Base-by-base conservation (phyloP, 2,113 vertebrate genomes). In the Lampris incognitus region DNA sequence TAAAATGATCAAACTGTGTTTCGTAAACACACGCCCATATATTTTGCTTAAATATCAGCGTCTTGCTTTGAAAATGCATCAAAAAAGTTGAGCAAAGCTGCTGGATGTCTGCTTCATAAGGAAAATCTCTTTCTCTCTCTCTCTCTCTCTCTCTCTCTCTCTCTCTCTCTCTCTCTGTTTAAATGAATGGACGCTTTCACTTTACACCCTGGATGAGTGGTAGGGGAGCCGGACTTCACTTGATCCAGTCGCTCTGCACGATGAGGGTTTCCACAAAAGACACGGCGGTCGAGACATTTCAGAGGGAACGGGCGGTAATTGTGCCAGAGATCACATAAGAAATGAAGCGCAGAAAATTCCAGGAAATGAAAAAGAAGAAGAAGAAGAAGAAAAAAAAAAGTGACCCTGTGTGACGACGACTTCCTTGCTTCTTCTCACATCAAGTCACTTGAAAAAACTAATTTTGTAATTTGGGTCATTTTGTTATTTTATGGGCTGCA, bases 181-280 rank as follows among this genome's bases (percentile, higher is more conserved):
- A 84, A 83, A 86, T 72, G 81, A 66, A 64, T 69, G 79, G 69
- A 81, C 79, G 76, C 75, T 86, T 77, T 78, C 86, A 79, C 79
- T 83, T 24, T 88, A 85, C 82, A 87, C 70, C 77, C 74, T 65
- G 72, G 87, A 87, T 87, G 50, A 71, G 73, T 77, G 79, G 81
- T 74, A 76, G 79, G 74, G 85, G 76, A 82, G 84, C 74, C 91
- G 81, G 58, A 90, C 90, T 90, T 91, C 75, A 87, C 83, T 87
- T 90, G 88, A 90, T 93, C 91, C 90, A 85, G 71, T 81, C 82
- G 9, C 87, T 71, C 74, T 79, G 82, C 81, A 58, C 86, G 83
- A 88, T 88, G 84, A 84, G 91, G 88, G 88, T 91, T 90, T 91
- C 72, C 56, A 76, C 52, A 89, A 85, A 86, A 89, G 88, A 90